A percentile compares a stretch with the other conserved stretches of the same genome.
Evolutionary conservation across 2,797 vertebrate genomes (phyloP).

Genomic region (Oreochromis mossambicus): DNA sequence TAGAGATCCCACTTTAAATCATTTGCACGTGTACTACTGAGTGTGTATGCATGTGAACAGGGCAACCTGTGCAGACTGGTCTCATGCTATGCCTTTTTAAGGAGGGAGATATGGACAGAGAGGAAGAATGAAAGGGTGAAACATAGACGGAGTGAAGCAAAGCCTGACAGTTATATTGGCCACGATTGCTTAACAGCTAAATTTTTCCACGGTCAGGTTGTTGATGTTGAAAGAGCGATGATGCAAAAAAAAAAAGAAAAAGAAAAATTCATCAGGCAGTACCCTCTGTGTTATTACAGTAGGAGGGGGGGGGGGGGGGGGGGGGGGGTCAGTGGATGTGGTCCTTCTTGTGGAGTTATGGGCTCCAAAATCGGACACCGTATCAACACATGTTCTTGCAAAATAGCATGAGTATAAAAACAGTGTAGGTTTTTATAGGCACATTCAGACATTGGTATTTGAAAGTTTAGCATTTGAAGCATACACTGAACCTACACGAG

Average conservation of each 20-base stretch:
- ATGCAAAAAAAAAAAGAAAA: neutral
- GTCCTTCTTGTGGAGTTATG: neutral
- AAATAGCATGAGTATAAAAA: neutral
- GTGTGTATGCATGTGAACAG: neutral
- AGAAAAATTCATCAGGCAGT: neutral
- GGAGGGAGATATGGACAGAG: constrained; percentile 13
- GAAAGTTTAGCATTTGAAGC: neutral
- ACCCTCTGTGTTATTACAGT: constrained; percentile 10
- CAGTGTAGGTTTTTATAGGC: neutral
- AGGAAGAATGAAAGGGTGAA: neutral
- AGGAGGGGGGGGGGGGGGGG: accelerated
- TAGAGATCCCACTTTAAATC: neutral
- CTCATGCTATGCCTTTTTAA: constrained; percentile 55
- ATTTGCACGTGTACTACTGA: neutral
- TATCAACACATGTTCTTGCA: neutral
- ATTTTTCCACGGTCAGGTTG: constrained; percentile 12
- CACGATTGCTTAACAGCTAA: constrained; percentile 20
- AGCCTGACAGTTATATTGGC: constrained; percentile 43
- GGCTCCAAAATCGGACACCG: neutral
- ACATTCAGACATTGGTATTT: neutral
- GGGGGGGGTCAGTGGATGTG: neutral
- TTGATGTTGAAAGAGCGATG: constrained; percentile 22
- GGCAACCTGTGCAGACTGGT: constrained; percentile 4
- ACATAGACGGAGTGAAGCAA: constrained; percentile 16
- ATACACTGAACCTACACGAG: neutral